These are phyloP conservation scores for Pteropus rufus DNA, from an alignment of 2,797 vertebrate genomes.

Conservation along the genomic window DNA sequence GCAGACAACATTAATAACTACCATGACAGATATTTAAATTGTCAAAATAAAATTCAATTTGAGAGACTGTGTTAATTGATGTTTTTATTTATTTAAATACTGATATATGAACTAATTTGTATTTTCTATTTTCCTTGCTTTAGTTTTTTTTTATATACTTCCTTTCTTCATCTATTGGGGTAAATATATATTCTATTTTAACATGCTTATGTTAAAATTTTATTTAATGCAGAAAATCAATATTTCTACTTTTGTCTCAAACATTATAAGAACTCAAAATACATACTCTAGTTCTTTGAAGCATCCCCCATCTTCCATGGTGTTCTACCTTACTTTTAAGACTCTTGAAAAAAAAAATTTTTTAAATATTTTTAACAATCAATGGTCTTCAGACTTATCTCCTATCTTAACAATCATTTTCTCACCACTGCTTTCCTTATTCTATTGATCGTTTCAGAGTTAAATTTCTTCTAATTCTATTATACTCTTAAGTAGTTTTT, in stretches of 20 bases:
- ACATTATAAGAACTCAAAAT: neutral
- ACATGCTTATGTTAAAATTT: neutral
- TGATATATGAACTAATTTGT: neutral
- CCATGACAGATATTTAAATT: neutral
- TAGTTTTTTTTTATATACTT: neutral
- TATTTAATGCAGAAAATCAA: neutral
- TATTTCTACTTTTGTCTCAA: neutral
- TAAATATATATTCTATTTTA: neutral
- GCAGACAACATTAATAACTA: neutral
- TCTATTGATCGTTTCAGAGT: neutral
- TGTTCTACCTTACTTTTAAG: neutral
- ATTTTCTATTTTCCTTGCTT: neutral
- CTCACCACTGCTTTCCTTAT: neutral
- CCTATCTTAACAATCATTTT: neutral
- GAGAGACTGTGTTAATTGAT: neutral
- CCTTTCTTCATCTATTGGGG: neutral
- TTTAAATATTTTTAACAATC: neutral
- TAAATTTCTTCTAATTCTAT: neutral
- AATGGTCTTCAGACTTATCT: neutral
- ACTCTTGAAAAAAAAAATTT: neutral
- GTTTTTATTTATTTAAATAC: neutral
- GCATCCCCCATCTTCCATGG: neutral
- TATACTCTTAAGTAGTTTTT: neutral
- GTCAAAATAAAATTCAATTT: neutral
- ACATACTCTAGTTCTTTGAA: neutral